Evolutionary conservation across 2,888 invertebrate species (phyloP).

Genomic region (Brenthis ino): DNA sequence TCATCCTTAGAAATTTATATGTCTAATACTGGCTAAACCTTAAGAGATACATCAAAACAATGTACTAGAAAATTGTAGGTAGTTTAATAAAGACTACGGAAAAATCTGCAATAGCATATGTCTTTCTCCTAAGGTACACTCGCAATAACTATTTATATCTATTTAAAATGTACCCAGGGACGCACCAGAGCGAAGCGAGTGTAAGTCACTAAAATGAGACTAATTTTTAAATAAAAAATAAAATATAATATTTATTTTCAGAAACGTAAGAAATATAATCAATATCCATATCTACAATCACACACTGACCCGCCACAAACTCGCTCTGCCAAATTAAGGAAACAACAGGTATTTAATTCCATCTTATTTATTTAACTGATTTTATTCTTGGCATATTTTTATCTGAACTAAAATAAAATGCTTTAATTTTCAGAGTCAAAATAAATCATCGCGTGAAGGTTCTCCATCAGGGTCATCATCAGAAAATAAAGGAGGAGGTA

Average conservation of each 20-base stretch:
- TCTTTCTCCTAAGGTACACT: too few relatives aligned
- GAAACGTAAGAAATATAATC: slow-evolving; percentile 76
- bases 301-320: slow-evolving; percentile 77
- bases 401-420: not conserved
- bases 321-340: slow-evolving; percentile 81
- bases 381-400: slow-evolving; percentile 11
- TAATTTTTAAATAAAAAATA: not conserved
- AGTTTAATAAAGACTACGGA: too few relatives aligned
- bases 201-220: not conserved
- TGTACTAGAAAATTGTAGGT: too few relatives aligned
- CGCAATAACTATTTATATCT: too few relatives aligned
- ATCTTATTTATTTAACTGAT: slow-evolving; percentile 1
- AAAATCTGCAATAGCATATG: too few relatives aligned
- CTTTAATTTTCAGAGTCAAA: slow-evolving; percentile 53
- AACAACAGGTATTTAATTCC: slow-evolving; percentile 77
- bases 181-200: too few relatives aligned
- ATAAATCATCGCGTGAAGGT: slow-evolving; percentile 71
- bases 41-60: too few relatives aligned
- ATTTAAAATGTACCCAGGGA: too few relatives aligned
- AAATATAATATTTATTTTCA: slow-evolving; percentile 48
- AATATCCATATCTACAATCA: slow-evolving; percentile 73
- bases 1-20: too few relatives aligned
- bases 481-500: slow-evolving; percentile 63
- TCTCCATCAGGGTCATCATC: slow-evolving; percentile 72
- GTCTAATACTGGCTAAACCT: too few relatives aligned